A percentile compares a stretch with the other conserved stretches of the same genome.
Conservation (phyloP, 2,113 vertebrate species). For the Gopherus flavomarginatus region DNA sequence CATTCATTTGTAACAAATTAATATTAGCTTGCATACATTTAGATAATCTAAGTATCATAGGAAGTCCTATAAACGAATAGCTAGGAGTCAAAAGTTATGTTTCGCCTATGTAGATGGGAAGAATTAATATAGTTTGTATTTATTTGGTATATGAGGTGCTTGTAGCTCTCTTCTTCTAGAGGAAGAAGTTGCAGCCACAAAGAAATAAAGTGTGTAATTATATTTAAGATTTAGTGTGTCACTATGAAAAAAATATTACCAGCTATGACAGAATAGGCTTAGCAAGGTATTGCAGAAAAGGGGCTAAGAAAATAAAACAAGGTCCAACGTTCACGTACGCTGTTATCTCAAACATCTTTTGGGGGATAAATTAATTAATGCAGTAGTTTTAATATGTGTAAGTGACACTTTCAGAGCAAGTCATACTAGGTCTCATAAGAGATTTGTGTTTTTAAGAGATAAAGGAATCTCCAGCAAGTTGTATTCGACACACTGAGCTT, state of each 20-base stretch:
- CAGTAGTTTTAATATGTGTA: not conserved
- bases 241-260: not conserved
- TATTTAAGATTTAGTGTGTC: not conserved
- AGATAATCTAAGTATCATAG: not conserved
- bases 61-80: not conserved
- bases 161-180: not conserved
- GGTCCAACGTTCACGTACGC: not conserved
- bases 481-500: not conserved
- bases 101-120: not conserved
- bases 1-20: not conserved
- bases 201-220: rapidly evolving
- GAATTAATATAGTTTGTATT: not conserved
- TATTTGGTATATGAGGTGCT: not conserved
- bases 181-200: not conserved
- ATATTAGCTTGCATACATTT: not conserved
- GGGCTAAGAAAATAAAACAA: not conserved
- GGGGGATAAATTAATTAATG: not conserved
- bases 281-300: not conserved
- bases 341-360: not conserved
- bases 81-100: not conserved
- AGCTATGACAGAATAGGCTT: not conserved
- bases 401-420: not conserved
- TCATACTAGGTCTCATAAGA: not conserved
- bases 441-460: rapidly evolving
- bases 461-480: not conserved